phyloP scores from a whole-genome alignment of 2,113 vertebrate genomes.

The Sebastes fasciatus region DNA sequence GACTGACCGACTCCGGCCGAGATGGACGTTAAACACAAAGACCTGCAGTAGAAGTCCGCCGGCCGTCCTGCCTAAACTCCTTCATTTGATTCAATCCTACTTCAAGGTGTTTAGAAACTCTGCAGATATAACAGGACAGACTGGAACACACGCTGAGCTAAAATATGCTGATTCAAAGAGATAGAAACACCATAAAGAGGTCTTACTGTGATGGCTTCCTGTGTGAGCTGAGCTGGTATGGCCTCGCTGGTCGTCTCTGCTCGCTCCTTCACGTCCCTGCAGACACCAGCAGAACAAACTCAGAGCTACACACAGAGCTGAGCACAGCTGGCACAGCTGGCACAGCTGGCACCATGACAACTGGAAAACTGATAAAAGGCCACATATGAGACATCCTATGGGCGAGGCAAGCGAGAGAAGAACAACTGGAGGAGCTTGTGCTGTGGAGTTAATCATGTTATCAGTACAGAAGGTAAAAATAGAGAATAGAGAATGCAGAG shows the following conservation, averaged over 20 bases:
- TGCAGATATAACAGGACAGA: no score
- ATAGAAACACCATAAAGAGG: no score
- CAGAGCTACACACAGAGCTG: background rate
- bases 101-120: no score
- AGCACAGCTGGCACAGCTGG: background rate
- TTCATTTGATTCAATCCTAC: no score
- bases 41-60: no score
- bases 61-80: no score
- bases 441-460: background rate
- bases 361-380: background rate
- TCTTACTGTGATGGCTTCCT: constrained; percentile 57
- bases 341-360: background rate
- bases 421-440: background rate
- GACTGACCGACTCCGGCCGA: no score
- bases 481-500: background rate
- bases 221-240: constrained; percentile 6
- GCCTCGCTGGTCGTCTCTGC: background rate
- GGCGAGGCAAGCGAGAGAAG: background rate
- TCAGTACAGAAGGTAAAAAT: background rate
- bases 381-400: background rate
- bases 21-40: no score
- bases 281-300: constrained; percentile 29
- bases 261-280: constrained; percentile 34
- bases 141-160: no score
- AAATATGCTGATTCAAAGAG: no score